Evolutionary conservation across 1,140 invertebrate genomes (phyloP), one percentile per base, ranked within the genome.

Genomic region (Littorina saxatilis): DNA sequence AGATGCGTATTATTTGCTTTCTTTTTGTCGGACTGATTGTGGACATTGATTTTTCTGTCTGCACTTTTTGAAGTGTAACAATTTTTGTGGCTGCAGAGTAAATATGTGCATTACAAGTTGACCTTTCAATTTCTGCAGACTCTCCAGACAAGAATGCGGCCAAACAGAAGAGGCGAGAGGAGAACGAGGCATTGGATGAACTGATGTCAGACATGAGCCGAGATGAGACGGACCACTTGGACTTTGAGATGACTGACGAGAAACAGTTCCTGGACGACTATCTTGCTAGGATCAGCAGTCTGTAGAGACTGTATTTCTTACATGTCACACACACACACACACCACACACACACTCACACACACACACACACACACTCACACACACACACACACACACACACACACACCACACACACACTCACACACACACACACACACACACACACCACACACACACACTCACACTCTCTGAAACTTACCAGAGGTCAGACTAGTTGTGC

Each of bases 191-290:
- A 0, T 80, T 91, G 27, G 70, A 88, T 66, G 81, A 83, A 52
- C 83, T 91, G 2, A 82, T 90, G 11, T 85, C 86, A 15, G 90
- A 91, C 76, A 83, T 92, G 40, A 86, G 85, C 13, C 80, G 88
- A 73, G 84, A 90, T 66, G 87, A 90, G 50, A 88, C 91, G 55
- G 90, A 91, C 58, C 88, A 92, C 77, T 82, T 92, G n/a, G 90
- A 92, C 81, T 68, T 91, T 17, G 87, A 82, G 0, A 80, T 91
- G 9, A 82, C 84, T 32, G 89, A 91, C 20, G 91, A 92, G 79
- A 79, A 82, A 80, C 82, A 88, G 58, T 87, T 90, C 55, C 79
- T 92, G 1, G 55, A 87, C 13, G 83, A 91, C 39, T 92, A 91
- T 58, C 77, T 84, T 61, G 40, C 81, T 29, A 63, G 86, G 58